Base-by-base conservation (phyloP, 2,888 invertebrate species). In the Phyto melanocephala region DNA sequence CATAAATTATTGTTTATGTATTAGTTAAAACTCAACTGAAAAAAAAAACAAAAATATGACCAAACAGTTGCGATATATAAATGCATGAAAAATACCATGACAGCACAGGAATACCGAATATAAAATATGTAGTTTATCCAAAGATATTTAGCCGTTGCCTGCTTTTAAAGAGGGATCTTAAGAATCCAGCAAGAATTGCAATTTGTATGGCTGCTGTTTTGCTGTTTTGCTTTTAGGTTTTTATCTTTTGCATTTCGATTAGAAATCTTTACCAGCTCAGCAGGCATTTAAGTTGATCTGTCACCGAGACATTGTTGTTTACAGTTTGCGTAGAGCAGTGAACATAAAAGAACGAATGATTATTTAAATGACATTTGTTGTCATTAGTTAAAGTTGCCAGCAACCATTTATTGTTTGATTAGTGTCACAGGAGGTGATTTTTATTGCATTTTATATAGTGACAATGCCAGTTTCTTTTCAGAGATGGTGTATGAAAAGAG, bases 241-340 rank as follows among this genome's bases (percentile, higher is more conserved):
- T 62, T 35, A 17, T 52, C 45, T n/a, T 62, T 28, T 50, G 40
- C 8, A 62, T 76, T 75, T 65, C 70, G 58, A 58, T 65, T 24
- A 50, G 50, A 80, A 75, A 71, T 63, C 63, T 65, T 63, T 75
- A 80, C 13, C 47, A 58, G 45, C 81, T 81, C 72, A 74, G 77
- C 77, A 68, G 76, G 71, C 70, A 76, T 74, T 77, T 74, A 56
- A 72, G 77, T 77, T 74, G 67, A 81, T 72, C 72, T 81, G 67
- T 81, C 81, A 72, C 33, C 8, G 17, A 22, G 40, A 74, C 50
- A 81, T 68, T 35, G 47, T 63, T 81, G 72, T 77, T 81, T 74
- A 56, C 60, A 62, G 56, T 71, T 63, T 67, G 4, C 13, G 24
- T 5, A 28, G 6, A 20, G 35, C 10, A 2, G 35, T 15, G 33